Evolutionary conservation across 1,140 invertebrate genomes (phyloP).

Genomic region (Diachasmimorpha longicaudata): DNA sequence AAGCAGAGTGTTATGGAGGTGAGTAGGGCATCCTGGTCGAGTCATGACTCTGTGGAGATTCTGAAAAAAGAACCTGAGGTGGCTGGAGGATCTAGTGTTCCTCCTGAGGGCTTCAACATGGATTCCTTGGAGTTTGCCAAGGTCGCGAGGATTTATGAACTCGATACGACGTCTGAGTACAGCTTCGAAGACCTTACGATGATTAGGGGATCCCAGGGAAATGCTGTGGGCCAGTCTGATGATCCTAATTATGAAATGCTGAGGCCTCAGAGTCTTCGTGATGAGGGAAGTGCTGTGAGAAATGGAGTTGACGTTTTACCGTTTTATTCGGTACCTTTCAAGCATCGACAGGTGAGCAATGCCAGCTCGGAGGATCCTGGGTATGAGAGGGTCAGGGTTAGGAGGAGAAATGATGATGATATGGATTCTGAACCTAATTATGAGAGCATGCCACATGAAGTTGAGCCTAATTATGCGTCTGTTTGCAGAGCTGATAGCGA

Average conservation of each 20-base stretch:
- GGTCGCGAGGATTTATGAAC: constrained; percentile 25
- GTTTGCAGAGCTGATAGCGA: constrained; percentile 72
- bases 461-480: constrained; percentile 62
- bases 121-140: constrained; percentile 32
- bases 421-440: constrained; percentile 68
- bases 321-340: constrained; percentile 49
- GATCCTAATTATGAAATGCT: constrained; percentile 77
- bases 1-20: constrained; percentile 53
- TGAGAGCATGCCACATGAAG: constrained; percentile 71
- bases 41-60: constrained; percentile 62
- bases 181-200: constrained; percentile 49
- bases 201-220: constrained; percentile 39
- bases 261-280: constrained; percentile 58
- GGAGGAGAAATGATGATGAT: constrained; percentile 41
- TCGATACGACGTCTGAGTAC: constrained; percentile 44
- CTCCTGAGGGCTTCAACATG: constrained; percentile 16
- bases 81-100: not conserved
- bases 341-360: constrained; percentile 55
- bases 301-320: constrained; percentile 48
- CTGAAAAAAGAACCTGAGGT: constrained; percentile 48
- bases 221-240: constrained; percentile 57
- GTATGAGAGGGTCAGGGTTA: constrained; percentile 54
- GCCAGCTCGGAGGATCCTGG: constrained; percentile 57
- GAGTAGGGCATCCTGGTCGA: constrained; percentile 57
- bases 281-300: constrained; percentile 42